A percentile compares a stretch with the other conserved stretches of the same genome.
These are phyloP conservation scores for Anolis sagrei DNA, from an alignment of 2,113 vertebrate species.

Conservation along the genomic window DNA sequence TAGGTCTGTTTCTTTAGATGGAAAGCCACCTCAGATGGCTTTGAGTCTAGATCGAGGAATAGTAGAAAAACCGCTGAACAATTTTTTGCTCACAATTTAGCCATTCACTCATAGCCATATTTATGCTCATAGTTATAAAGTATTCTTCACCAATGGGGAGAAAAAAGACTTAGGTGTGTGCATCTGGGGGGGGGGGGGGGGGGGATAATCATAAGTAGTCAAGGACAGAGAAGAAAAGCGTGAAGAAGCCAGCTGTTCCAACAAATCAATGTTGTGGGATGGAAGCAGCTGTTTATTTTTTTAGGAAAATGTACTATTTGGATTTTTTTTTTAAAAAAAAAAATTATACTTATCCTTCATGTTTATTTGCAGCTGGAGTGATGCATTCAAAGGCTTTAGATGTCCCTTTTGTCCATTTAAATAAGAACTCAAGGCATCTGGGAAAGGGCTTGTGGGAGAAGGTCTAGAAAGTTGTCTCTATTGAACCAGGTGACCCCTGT, in stretches of 20 bases:
- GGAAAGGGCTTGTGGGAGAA: neutral
- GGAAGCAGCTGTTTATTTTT: neutral
- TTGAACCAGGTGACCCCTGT: neutral
- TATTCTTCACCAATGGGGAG: neutral
- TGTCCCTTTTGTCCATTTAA: slow-evolving; percentile 29
- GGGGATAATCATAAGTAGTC: neutral
- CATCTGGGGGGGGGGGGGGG: too few relatives aligned
- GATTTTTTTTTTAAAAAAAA: slow-evolving; percentile 23
- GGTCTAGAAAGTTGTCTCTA: too few relatives aligned
- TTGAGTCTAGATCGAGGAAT: neutral
- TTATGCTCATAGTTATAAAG: neutral
- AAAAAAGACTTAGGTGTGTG: too few relatives aligned
- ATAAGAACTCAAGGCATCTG: slow-evolving; percentile 3
- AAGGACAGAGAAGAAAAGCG: neutral
- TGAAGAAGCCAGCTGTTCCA: neutral
- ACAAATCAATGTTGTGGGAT: neutral
- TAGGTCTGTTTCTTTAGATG: neutral
- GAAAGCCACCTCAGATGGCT: neutral
- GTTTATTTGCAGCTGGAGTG: slow-evolving; percentile 26
- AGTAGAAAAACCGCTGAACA: neutral
- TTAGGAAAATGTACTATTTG: slow-evolving; percentile 30
- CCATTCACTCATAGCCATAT: neutral
- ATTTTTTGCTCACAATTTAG: neutral
- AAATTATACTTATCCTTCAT: slow-evolving; percentile 19
- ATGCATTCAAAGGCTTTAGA: neutral